Conservation (phyloP, 2,113 vertebrate species). For the Microcebus lehilahytsara region DNA sequence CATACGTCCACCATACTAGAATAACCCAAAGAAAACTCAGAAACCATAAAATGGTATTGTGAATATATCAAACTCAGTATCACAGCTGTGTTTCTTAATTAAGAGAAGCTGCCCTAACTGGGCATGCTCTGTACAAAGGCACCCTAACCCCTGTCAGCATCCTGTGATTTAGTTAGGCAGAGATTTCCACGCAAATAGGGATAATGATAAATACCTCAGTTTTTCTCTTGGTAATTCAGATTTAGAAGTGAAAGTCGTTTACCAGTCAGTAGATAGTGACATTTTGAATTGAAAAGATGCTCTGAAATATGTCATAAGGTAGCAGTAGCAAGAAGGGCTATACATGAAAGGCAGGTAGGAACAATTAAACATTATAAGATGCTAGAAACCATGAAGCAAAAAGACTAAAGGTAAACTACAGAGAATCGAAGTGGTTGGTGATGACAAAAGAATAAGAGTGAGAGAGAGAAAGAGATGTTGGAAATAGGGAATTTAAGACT, state of each 20-base stretch:
- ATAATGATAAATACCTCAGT: neutral
- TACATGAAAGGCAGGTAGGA: neutral
- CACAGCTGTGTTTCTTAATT: too few species aligned
- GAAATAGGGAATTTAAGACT: neutral
- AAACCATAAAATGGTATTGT: neutral
- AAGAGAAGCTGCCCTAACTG: neutral
- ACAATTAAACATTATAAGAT: neutral
- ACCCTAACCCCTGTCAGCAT: neutral
- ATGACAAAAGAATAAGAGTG: neutral
- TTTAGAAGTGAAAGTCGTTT: neutral
- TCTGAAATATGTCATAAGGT: neutral
- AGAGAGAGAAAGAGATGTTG: fast-evolving
- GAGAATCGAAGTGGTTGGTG: neutral
- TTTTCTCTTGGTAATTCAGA: neutral
- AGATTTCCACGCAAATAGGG: neutral
- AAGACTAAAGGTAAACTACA: neutral
- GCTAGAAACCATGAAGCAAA: neutral
- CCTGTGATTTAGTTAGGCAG: neutral
- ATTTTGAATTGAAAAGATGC: neutral
- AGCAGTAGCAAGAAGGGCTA: neutral
- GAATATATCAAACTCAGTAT: neutral
- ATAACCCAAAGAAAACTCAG: neutral
- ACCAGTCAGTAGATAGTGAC: too few species aligned
- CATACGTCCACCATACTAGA: neutral
- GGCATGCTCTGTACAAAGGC: neutral